These are phyloP conservation scores for Pandemis cinnamomeana DNA, from an alignment of 2,888 invertebrate genomes.

Conservation along the genomic window DNA sequence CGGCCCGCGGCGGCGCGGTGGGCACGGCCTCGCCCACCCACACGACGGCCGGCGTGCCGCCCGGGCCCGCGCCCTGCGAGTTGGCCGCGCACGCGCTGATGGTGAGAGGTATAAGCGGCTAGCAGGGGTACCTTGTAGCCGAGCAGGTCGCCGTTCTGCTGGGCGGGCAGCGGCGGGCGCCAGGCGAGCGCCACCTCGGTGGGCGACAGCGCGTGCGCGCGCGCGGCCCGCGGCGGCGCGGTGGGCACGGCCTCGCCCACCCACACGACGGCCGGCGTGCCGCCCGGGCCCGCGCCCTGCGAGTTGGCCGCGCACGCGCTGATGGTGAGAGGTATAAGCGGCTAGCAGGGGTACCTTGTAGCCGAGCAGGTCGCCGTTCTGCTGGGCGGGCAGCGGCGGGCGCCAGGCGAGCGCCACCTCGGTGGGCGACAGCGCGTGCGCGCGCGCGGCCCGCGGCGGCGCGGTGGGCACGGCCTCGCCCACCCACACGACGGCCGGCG, in stretches of 20 bases:
- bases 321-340: constrained; percentile 83
- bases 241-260: constrained; percentile 98
- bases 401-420: constrained; percentile 96
- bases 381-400: constrained; percentile 94
- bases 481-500: constrained; percentile 97
- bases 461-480: constrained; percentile 98
- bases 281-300: constrained; percentile 95
- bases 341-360: constrained; percentile 92
- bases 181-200: constrained; percentile 95
- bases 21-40: constrained; percentile 99
- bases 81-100: constrained; percentile 96
- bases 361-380: constrained; percentile 97
- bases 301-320: constrained; percentile 96
- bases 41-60: constrained; percentile 95
- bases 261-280: constrained; percentile 96
- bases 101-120: no score
- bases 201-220: constrained; percentile 90
- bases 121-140: constrained; percentile 94
- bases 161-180: constrained; percentile 94
- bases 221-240: constrained; percentile 92
- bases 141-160: constrained; percentile 97
- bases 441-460: constrained; percentile 90
- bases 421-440: constrained; percentile 92
- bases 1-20: constrained; percentile 93
- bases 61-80: constrained; percentile 95